phyloP scores from a whole-genome alignment of 2,113 vertebrate genomes.

The Leucopternis melanops region DNA sequence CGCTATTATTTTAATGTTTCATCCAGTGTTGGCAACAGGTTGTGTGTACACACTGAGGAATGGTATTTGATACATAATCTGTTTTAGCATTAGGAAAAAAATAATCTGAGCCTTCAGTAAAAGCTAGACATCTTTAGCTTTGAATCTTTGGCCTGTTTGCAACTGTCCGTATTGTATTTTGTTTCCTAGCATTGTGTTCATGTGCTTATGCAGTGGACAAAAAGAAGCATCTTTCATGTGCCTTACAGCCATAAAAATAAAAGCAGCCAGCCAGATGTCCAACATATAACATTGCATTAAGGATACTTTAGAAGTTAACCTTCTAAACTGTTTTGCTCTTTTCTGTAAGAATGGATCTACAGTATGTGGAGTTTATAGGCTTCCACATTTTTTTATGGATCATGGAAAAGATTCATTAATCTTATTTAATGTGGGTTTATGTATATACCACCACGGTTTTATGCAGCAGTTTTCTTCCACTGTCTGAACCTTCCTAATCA shows the following conservation, averaged over 20 bases:
- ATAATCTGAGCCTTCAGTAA: background rate
- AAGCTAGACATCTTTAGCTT: background rate
- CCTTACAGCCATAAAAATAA: background rate
- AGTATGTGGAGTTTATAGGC: background rate
- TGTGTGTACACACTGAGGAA: background rate
- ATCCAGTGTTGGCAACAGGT: background rate
- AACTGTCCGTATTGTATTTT: background rate
- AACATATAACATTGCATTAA: background rate
- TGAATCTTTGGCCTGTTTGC: background rate
- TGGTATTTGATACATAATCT: background rate
- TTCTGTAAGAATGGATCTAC: background rate
- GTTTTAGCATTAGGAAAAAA: background rate
- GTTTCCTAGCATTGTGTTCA: background rate
- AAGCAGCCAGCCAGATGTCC: background rate
- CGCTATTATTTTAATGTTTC: slow-evolving; percentile 11
- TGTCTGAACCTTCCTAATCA: background rate
- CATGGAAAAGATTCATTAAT: background rate
- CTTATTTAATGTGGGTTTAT: background rate
- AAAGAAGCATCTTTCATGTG: background rate
- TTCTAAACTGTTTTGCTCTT: background rate
- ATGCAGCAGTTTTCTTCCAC: background rate
- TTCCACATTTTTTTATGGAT: background rate
- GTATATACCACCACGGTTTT: background rate
- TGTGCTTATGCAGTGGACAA: background rate
- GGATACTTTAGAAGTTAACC: background rate